Percentiles rank a stretch among this genome's conserved stretches.
Conservation (phyloP, 2,888 invertebrate species). For the Aspidiotus destructor region DNA sequence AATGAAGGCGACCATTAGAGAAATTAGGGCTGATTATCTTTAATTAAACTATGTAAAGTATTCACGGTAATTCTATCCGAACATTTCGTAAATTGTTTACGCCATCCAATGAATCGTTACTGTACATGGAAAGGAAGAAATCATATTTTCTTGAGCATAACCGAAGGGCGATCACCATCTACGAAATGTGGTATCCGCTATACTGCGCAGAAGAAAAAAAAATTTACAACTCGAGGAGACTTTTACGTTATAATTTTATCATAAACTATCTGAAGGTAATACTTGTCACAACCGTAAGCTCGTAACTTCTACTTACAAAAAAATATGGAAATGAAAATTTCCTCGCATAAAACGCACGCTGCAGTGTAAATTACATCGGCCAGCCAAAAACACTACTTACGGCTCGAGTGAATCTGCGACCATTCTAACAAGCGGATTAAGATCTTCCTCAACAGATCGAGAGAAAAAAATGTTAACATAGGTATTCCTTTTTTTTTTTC, state of each 20-base stretch:
- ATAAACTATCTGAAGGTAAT: slow-evolving; percentile 22
- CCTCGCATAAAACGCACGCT: background rate
- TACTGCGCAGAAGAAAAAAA: too few relatives aligned
- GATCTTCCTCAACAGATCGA: background rate
- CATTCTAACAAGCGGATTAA: slow-evolving; percentile 21
- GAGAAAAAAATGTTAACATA: slow-evolving; percentile 16
- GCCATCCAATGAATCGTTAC: too few relatives aligned
- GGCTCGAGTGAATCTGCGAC: slow-evolving; percentile 7
- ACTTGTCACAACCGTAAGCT: slow-evolving; percentile 26
- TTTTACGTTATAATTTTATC: slow-evolving; percentile 21
- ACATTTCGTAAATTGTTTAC: too few relatives aligned
- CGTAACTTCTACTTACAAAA: slow-evolving; percentile 25
- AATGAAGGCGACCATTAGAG: too few relatives aligned
- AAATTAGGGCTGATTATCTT: too few relatives aligned
- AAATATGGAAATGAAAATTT: background rate
- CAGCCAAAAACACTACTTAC: slow-evolving; percentile 21
- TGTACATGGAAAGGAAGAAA: too few relatives aligned
- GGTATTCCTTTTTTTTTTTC: background rate
- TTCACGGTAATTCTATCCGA: too few relatives aligned
- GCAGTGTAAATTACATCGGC: slow-evolving; percentile 14
- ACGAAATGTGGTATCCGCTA: too few relatives aligned
- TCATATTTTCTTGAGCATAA: too few relatives aligned
- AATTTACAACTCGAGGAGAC: background rate
- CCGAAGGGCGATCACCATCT: too few relatives aligned
- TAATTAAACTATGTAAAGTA: too few relatives aligned